These are phyloP conservation scores for Acanthosepion lycidas DNA, from an alignment of 2,888 invertebrate genomes.

Conservation along the genomic window DNA sequence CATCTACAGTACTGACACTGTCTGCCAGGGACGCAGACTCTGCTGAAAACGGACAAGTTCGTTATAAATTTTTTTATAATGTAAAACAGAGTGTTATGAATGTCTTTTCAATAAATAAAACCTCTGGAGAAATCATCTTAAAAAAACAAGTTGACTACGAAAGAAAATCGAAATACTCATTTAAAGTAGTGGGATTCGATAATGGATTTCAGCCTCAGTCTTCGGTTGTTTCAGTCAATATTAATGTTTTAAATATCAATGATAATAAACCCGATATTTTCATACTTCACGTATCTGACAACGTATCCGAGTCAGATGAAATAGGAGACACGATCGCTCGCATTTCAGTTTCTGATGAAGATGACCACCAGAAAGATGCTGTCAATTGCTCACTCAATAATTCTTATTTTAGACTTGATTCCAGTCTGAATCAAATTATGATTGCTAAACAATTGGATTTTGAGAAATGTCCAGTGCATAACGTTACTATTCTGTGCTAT, in stretches of 20 bases:
- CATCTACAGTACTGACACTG: constrained; percentile 76
- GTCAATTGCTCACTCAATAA: constrained; percentile 63
- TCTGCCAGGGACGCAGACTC: constrained; percentile 88
- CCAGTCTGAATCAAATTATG: constrained; percentile 59
- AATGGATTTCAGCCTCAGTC: constrained; percentile 57
- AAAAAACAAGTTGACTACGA: constrained; percentile 88
- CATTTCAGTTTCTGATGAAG: constrained; percentile 81
- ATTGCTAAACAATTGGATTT: constrained; percentile 54
- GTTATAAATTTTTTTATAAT: constrained; percentile 73
- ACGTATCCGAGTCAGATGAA: constrained; percentile 80
- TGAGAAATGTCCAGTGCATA: constrained; percentile 52
- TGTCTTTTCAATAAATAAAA: constrained; percentile 82
- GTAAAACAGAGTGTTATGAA: constrained; percentile 58
- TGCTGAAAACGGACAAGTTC: constrained; percentile 82
- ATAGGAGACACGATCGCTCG: constrained; percentile 94
- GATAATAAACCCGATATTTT: constrained; percentile 91
- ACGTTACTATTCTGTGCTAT: constrained; percentile 55
- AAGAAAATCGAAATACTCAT: constrained; percentile 83
- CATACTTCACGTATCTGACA: constrained; percentile 82
- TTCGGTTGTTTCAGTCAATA: constrained; percentile 77
- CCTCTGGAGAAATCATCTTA: constrained; percentile 88
- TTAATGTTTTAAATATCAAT: constrained; percentile 80
- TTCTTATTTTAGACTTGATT: constrained; percentile 60
- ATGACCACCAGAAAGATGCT: constrained; percentile 64
- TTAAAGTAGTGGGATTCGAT: constrained; percentile 78